Evolutionary conservation across 2,888 invertebrate species (phyloP).

Genomic region (Thumatha senex): DNA sequence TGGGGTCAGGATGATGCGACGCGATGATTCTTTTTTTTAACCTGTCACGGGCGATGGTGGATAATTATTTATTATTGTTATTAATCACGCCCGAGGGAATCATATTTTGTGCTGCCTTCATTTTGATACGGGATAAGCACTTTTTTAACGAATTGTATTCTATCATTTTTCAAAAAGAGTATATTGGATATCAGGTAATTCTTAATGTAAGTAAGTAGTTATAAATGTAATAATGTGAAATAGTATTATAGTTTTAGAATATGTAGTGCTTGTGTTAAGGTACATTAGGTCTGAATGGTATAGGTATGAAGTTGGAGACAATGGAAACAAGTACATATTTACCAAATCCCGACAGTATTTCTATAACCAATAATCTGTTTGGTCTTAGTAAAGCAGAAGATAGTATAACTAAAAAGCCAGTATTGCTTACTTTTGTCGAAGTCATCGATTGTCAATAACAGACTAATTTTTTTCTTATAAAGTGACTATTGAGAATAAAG

Average conservation of each 20-base stretch:
- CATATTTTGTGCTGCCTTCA: slow-evolving; percentile 25
- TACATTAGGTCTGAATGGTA: too few species aligned
- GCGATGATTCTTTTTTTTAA: slow-evolving; percentile 58
- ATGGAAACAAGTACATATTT: too few species aligned
- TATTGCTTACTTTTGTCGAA: slow-evolving; percentile 2
- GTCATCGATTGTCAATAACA: slow-evolving; percentile 23
- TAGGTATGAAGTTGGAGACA: too few species aligned
- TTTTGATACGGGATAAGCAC: slow-evolving; percentile 15
- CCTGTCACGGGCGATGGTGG: slow-evolving; percentile 51
- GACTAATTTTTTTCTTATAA: slow-evolving; percentile 23
- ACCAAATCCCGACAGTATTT: too few species aligned
- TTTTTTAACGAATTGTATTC: slow-evolving; percentile 7
- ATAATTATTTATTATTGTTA: slow-evolving; percentile 36
- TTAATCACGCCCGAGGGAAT: slow-evolving; percentile 56
- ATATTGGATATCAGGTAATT: not conserved
- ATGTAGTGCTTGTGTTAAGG: too few species aligned
- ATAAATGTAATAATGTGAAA: not conserved
- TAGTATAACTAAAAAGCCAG: not conserved
- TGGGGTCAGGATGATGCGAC: slow-evolving; percentile 63
- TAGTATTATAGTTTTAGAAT: too few species aligned
- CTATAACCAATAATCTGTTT: too few species aligned
- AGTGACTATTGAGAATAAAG: slow-evolving; percentile 11
- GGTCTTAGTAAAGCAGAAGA: too few species aligned
- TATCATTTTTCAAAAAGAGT: not conserved
- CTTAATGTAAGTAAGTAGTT: too few species aligned